Evolutionary conservation across 2,888 invertebrate genomes (phyloP).

Genomic region (Ochropleura leucogaster): DNA sequence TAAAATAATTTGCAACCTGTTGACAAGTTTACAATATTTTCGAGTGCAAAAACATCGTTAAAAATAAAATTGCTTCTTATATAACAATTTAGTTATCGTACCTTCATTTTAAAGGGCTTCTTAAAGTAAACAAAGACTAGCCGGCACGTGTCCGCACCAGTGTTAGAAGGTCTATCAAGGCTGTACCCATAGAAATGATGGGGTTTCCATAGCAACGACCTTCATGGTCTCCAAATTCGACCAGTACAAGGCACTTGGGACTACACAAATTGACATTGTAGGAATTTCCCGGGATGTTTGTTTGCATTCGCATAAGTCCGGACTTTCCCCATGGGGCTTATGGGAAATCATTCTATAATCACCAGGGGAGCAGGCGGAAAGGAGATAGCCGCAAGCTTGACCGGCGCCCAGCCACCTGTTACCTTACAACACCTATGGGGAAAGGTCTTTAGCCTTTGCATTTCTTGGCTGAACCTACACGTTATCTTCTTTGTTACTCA

Average conservation of each 20-base stretch:
- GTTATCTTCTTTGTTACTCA: background rate
- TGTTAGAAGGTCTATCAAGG: slow-evolving; percentile 49
- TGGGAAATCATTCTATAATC: slow-evolving; percentile 36
- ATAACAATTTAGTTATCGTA: slow-evolving; percentile 5
- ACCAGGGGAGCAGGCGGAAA: slow-evolving; percentile 42
- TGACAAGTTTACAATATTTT: background rate
- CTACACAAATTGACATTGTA: background rate
- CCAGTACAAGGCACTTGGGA: slow-evolving; percentile 11
- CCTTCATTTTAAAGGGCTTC: background rate
- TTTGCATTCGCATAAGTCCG: background rate
- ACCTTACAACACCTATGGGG: slow-evolving; percentile 27
- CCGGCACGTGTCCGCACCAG: background rate
- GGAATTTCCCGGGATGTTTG: slow-evolving; percentile 7
- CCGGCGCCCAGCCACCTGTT: slow-evolving; percentile 27
- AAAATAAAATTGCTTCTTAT: background rate
- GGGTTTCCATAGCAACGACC: slow-evolving; percentile 46
- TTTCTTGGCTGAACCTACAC: slow-evolving; percentile 22
- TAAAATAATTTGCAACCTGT: background rate
- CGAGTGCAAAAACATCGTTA: background rate
- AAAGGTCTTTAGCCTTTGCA: slow-evolving; percentile 29
- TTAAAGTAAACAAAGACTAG: background rate
- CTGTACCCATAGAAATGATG: slow-evolving; percentile 35
- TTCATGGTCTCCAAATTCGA: slow-evolving; percentile 13
- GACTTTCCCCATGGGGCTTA: slow-evolving; percentile 32
- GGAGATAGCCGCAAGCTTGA: slow-evolving; percentile 16